These are phyloP conservation scores for Drosophila fulvimacula DNA, from an alignment of 2,888 invertebrate species.

Conservation along the genomic window DNA sequence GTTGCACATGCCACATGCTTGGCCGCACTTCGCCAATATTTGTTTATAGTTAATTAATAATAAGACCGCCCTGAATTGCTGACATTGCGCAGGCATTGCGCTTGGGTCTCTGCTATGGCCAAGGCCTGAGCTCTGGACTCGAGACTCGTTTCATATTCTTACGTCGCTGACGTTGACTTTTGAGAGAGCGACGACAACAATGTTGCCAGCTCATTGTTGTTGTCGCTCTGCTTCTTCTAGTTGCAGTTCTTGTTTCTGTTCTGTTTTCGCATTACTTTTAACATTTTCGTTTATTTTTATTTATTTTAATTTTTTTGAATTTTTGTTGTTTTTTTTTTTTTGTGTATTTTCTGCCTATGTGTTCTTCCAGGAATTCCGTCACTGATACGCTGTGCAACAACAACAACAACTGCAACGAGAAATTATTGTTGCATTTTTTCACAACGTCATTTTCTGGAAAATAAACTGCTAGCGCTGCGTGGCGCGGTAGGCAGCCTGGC, in stretches of 20 bases:
- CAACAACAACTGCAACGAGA: slow-evolving; percentile 33
- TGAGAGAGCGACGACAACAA: slow-evolving; percentile 41
- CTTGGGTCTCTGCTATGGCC: not conserved
- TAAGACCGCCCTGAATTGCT: slow-evolving; percentile 48
- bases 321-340: slow-evolving; percentile 15
- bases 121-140: not conserved
- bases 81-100: slow-evolving; percentile 26
- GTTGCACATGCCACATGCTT: not conserved
- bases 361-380: slow-evolving; percentile 82
- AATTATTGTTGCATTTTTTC: slow-evolving; percentile 77
- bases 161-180: slow-evolving; percentile 60
- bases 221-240: slow-evolving; percentile 12
- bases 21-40: not conserved
- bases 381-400: slow-evolving; percentile 66
- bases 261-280: slow-evolving; percentile 46
- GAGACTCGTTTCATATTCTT: slow-evolving; percentile 55
- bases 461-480: slow-evolving; percentile 56
- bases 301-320: not conserved
- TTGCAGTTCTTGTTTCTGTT: slow-evolving; percentile 36
- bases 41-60: slow-evolving; percentile 31
- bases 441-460: slow-evolving; percentile 78
- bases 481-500: not conserved
- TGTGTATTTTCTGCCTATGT: slow-evolving; percentile 66
- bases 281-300: slow-evolving; percentile 14
- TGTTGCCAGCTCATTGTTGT: slow-evolving; percentile 36